Percentiles rank a stretch among this genome's conserved stretches.
phyloP scores from a whole-genome alignment of 2,113 vertebrate species.

The Pseudopipra pipra region DNA sequence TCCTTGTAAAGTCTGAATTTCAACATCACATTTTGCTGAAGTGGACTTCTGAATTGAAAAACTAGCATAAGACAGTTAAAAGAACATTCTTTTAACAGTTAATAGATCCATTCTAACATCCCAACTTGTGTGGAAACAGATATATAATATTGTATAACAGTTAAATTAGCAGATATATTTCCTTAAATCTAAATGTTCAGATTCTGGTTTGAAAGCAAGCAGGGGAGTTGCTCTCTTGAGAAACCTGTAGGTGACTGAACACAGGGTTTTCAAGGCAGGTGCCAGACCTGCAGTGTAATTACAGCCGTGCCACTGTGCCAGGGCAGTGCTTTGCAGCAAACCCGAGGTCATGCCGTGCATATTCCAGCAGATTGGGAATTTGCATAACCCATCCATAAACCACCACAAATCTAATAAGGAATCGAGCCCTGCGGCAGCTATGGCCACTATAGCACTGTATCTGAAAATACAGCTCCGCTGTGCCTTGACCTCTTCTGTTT shows the following conservation, averaged over 20 bases:
- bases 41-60: background rate
- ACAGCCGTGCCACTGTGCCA: background rate
- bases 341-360: background rate
- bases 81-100: background rate
- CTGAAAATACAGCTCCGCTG: background rate
- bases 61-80: background rate
- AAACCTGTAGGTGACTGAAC: background rate
- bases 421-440: background rate
- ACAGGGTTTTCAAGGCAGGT: background rate
- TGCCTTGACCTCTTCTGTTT: constrained; percentile 2
- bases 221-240: background rate
- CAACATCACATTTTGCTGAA: background rate
- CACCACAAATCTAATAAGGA: background rate
- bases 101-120: background rate
- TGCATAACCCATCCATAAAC: background rate
- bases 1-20: background rate
- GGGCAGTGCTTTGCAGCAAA: background rate
- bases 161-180: background rate
- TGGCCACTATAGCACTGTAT: background rate
- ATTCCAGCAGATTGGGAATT: background rate
- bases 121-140: background rate
- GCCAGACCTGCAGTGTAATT: background rate
- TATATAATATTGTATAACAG: background rate
- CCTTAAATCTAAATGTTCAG: background rate
- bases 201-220: background rate